A percentile compares a stretch with the other conserved stretches of the same genome.
Conservation (phyloP, 37 sponge, comb jelly and placozoan species). For the Aphrocallistes beatrix region DNA sequence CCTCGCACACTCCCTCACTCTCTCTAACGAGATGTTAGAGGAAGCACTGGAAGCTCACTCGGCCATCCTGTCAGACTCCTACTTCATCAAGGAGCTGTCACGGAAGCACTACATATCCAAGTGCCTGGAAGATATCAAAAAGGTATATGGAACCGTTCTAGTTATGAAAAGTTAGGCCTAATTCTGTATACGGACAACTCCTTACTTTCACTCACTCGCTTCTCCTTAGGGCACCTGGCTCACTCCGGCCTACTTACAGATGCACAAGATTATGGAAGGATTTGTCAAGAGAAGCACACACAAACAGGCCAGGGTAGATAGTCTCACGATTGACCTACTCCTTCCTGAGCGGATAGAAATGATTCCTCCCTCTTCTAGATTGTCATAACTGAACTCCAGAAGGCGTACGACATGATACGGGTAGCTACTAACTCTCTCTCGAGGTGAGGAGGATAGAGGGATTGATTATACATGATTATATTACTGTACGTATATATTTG, state of each 20-base stretch:
- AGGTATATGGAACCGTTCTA: too few relatives aligned
- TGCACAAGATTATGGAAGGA: slow-evolving; percentile 51
- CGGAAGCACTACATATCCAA: slow-evolving; percentile 51
- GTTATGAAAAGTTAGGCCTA: too few relatives aligned
- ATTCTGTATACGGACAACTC: too few relatives aligned
- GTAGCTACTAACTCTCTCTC: slow-evolving; percentile 28
- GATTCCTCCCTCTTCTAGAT: slow-evolving; percentile 21
- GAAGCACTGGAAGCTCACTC: slow-evolving; percentile 65
- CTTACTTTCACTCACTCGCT: too few relatives aligned
- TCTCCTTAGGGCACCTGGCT: slow-evolving; percentile 38
- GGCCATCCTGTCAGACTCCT: slow-evolving; percentile 61
- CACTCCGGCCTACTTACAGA: slow-evolving; percentile 48
- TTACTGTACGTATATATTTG: background rate
- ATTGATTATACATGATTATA: too few relatives aligned
- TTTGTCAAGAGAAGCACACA: slow-evolving; percentile 24
- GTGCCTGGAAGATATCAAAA: slow-evolving; percentile 66
- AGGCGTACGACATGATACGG: slow-evolving; percentile 47
- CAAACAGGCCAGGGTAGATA: background rate
- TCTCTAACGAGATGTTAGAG: slow-evolving; percentile 65
- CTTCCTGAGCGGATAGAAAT: background rate
- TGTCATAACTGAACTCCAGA: slow-evolving; percentile 56
- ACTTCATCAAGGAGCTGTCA: slow-evolving; percentile 46
- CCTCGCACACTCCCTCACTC: slow-evolving; percentile 60
- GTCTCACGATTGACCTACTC: background rate
- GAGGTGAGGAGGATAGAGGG: too few relatives aligned